These are phyloP conservation scores for Brachylomia viminalis DNA, from an alignment of 2,888 invertebrate species.

Conservation along the genomic window DNA sequence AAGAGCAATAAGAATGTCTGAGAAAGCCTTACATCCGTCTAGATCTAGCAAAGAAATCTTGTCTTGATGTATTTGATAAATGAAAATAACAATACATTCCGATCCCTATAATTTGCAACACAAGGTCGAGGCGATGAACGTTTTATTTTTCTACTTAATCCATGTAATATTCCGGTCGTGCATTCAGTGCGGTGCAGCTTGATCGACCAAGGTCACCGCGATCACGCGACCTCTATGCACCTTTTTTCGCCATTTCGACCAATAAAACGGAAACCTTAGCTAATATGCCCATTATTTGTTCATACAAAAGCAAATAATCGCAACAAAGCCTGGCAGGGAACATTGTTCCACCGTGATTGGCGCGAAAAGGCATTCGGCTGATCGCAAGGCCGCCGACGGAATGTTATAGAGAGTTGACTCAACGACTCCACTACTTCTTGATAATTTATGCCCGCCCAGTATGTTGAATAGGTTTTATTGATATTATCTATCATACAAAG, in stretches of 20 bases:
- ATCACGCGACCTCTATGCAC: slow-evolving; percentile 43
- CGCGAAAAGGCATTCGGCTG: slow-evolving; percentile 73
- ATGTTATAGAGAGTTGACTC: slow-evolving; percentile 83
- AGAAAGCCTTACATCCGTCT: background rate
- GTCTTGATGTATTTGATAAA: background rate
- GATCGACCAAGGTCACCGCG: slow-evolving; percentile 28
- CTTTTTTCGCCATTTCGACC: slow-evolving; percentile 31
- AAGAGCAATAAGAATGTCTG: background rate
- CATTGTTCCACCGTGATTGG: slow-evolving; percentile 64
- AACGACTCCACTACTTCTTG: slow-evolving; percentile 63
- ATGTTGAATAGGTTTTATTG: slow-evolving; percentile 60
- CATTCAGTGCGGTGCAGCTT: slow-evolving; percentile 29
- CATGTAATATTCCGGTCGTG: slow-evolving; percentile 35
- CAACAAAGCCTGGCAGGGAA: slow-evolving; percentile 66
- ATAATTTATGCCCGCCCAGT: slow-evolving; percentile 75
- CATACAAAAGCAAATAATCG: slow-evolving; percentile 55
- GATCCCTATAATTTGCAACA: slow-evolving; percentile 1
- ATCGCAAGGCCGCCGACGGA: slow-evolving; percentile 79
- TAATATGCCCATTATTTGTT: slow-evolving; percentile 41
- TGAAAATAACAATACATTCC: slow-evolving; percentile 2
- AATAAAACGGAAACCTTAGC: slow-evolving; percentile 48
- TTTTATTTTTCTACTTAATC: slow-evolving; percentile 35
- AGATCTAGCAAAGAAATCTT: background rate
- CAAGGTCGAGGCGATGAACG: slow-evolving; percentile 37
- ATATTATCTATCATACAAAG: slow-evolving; percentile 26